Evolutionary conservation across 2,797 vertebrate genomes (phyloP), one percentile per base, ranked within the genome.

Genomic region (Parotocinclus haroldoi): DNA sequence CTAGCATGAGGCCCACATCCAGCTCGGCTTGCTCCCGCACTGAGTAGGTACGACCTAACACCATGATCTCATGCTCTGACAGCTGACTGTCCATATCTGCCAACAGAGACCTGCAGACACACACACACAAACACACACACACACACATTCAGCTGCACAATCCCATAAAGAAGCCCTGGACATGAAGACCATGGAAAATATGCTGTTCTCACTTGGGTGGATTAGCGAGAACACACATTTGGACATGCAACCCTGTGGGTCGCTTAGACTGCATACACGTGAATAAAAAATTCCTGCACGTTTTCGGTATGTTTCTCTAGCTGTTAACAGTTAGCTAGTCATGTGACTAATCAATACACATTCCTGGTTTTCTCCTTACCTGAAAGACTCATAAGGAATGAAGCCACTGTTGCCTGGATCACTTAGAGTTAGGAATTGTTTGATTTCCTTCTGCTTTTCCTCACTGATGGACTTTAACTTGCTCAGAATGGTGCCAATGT

Each of bases 21-120:
- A 45, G 58, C 66, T 84, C 81, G 0, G 71, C 59, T 19, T 83
- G 77, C 68, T 89, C 59, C 27, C 55, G 80, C 19, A 80, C 68
- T 0, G 84, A 72, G 55, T 93, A 95, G 58, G 76, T 69, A 58
- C 91, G 91, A 11, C 84, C 89, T 37, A 98, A 80, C 11, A 90
- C 93, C 81, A 94, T 77, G 68, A 94, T 77, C 83, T 98, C 94
- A 0, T 98, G 93, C 48, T 95, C 93, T 9, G 83, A 88, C 65
- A 97, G 86, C 0, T 71, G 78, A 66, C 81, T 66, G 78, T 75
- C 80, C 11, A 92, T 79, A 70, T 73, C 81, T 61, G 83, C 66
- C 69, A 96, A 60, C 45, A 90, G 75, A 51, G 68, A 66, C 79
- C 91, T 91, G 79, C 9, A 13, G 60, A 54, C 54, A 50, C 59